Evolutionary conservation across 1,140 invertebrate species (phyloP), one percentile per base, ranked within the genome.

Genomic region (Brachionus rubens): DNA sequence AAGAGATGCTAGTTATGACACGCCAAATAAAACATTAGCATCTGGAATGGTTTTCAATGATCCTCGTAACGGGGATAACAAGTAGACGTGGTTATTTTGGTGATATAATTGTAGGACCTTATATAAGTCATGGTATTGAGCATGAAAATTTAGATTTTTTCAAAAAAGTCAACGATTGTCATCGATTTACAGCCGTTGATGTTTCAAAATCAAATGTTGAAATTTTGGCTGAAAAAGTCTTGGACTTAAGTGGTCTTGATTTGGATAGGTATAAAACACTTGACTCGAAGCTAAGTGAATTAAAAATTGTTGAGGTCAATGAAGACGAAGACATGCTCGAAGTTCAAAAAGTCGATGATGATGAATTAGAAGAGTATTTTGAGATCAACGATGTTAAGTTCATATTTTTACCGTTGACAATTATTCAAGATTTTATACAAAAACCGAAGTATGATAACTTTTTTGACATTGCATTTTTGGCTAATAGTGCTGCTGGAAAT

Each of bases 91-190:
- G 91, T 14, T 94, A 92, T 81, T 86, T 91, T 77, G 93, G 92
- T 0, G 92, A 94, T 79, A 89, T 93, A 75, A 86, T 89, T 50
- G 90, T 90, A 10, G 91, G 92, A 10, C 93, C 92, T 0, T 94
- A 89, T 79, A 88, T 92, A 36, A 84, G 89, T 0, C 92, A 90
- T 81, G 90, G 91, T 0, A 82, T 91, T 16, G 85, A 89, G 56
- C 89, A 88, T 79, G 86, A 88, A 72, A 89, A 92, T 75, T 80
- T 81, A 59, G 79, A 80, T 0, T 80, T 84, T 67, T 85, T 84
- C 65, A 83, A 85, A 76, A 86, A 82, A 78, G 50, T 72, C 9
- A 83, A 87, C 86, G 80, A 88, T 30, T 40, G 78, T 21, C 81
- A 82, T 67, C 80, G 77, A 56, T 82, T 83, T 78, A 81, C 81